Evolutionary conservation across 2,797 vertebrate genomes (phyloP).

Genomic region (Melanotaenia trifasciata): DNA sequence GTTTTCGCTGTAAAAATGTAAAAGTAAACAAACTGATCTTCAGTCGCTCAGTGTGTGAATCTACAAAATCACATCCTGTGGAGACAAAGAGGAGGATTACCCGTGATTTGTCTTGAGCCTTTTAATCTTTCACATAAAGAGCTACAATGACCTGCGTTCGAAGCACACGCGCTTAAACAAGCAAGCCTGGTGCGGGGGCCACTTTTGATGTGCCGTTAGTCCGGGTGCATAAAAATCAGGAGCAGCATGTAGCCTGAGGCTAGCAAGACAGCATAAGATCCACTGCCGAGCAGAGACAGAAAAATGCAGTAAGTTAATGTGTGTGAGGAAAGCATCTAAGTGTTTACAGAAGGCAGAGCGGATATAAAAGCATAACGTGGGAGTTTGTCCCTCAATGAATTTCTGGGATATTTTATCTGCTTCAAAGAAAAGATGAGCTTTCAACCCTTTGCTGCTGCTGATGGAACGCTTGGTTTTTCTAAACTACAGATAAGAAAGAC

Average conservation of each 20-base stretch:
- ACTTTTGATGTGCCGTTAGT: conserved; percentile 67
- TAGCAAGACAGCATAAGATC: conserved; percentile 53
- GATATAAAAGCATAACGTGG: conserved; percentile 71
- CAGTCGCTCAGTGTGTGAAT: conserved; percentile 57
- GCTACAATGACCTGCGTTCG: conserved; percentile 47
- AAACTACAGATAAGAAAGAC: conserved; percentile 39
- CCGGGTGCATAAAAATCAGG: conserved; percentile 56
- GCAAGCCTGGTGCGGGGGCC: conserved; percentile 39
- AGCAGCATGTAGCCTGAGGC: conserved; percentile 68
- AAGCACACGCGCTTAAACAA: conserved; percentile 30
- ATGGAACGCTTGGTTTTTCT: conserved; percentile 54
- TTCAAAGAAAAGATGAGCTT: conserved; percentile 64
- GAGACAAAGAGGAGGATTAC: conserved; percentile 39
- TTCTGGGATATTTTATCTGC: conserved; percentile 69
- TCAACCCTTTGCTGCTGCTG: conserved; percentile 52
- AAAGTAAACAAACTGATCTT: conserved; percentile 40
- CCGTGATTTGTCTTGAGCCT: conserved; percentile 60
- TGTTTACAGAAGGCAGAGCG: conserved; percentile 69
- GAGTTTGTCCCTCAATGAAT: conserved; percentile 71
- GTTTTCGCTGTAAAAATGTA: conserved; percentile 38
- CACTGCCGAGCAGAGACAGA: conserved; percentile 26
- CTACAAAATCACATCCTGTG: conserved; percentile 59
- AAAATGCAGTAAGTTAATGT: conserved; percentile 44
- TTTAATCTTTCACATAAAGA: conserved; percentile 55
- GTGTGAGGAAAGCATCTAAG: conserved; percentile 63